A percentile compares a stretch with the other conserved stretches of the same genome.
Conservation (phyloP, 2,113 vertebrate genomes). For the Tetrax tetrax region DNA sequence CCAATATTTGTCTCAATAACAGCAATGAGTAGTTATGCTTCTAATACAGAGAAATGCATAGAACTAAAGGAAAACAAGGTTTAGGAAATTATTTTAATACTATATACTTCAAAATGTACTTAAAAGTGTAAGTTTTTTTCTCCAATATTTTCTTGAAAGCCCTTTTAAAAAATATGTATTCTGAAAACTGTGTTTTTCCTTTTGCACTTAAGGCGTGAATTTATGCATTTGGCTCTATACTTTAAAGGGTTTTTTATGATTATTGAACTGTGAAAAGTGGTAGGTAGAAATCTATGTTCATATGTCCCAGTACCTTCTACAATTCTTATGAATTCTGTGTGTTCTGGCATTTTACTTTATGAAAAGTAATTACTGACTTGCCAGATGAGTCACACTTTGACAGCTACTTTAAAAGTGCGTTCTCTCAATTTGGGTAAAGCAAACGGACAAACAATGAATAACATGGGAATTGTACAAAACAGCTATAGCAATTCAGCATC, state of each 20-base stretch:
- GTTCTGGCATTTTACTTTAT: conserved; percentile 7
- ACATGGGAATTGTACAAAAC: conserved; percentile 24
- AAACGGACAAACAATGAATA: conserved; percentile 31
- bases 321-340: not conserved
- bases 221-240: not conserved
- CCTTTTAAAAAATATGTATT: not conserved
- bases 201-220: not conserved
- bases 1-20: not conserved
- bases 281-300: not conserved
- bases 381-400: conserved; percentile 48
- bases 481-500: conserved; percentile 36
- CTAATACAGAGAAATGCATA: not conserved
- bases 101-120: not conserved
- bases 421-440: conserved; percentile 23
- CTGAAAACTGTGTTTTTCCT: not conserved
- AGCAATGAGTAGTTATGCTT: not conserved
- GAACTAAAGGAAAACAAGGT: not conserved
- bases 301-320: not conserved
- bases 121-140: not conserved
- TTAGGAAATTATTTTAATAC: not conserved
- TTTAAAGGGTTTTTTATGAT: not conserved
- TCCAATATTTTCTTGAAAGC: not conserved
- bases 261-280: conserved; percentile 5
- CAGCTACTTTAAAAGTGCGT: conserved; percentile 1
- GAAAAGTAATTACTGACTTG: conserved; percentile 56